Base-by-base conservation (phyloP, 2,113 vertebrate genomes). In the Poicephalus gulielmi region DNA sequence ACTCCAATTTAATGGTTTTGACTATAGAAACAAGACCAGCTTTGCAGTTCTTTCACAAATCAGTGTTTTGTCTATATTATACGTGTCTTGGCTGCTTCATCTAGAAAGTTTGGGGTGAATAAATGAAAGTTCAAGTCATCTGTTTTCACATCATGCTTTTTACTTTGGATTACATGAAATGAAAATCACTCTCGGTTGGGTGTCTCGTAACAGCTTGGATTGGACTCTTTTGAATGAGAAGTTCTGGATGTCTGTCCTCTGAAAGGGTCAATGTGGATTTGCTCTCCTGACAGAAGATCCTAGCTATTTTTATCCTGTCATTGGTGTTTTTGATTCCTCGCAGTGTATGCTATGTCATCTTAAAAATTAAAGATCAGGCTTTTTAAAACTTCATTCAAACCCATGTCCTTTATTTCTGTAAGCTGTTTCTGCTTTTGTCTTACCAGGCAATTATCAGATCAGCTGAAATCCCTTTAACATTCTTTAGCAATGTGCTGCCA, bases 1-100 rank as follows among this genome's bases (percentile, higher is more conserved):
- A 83, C n/a, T 94, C 53, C 27, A 85, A 73, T 79, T 84, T 86
- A 94, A 94, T 89, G 66, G 62, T 96, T 97, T 95, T 95, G 92
- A 88, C 90, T 96, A 18, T 59, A 76, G 47, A 73, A 87, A 73
- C 49, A 66, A 59, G 78, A 88, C 10, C 37, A 73, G 78, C 20
- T 35, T 63, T 94, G 70, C 53, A 88, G 62, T 39, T 91, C 50
- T 95, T 55, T n/a, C 59, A 84, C 37, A 87, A 57, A 71, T 76
- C 66, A 55, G 23, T 87, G 78, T 95, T 96, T 91, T 0, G 83
- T 89, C 92, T 89, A 39, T 27, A 44, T 71, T 91, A 20, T 92
- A 77, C 30, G 6, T 94, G 86, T 66, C 41, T 85, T 96, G 93
- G 83, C 92, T 92, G 76, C 70, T 87, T 76, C 67, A 69, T 46